phyloP scores from a whole-genome alignment of 1,140 invertebrate genomes.

The Pteromalus puparum region DNA sequence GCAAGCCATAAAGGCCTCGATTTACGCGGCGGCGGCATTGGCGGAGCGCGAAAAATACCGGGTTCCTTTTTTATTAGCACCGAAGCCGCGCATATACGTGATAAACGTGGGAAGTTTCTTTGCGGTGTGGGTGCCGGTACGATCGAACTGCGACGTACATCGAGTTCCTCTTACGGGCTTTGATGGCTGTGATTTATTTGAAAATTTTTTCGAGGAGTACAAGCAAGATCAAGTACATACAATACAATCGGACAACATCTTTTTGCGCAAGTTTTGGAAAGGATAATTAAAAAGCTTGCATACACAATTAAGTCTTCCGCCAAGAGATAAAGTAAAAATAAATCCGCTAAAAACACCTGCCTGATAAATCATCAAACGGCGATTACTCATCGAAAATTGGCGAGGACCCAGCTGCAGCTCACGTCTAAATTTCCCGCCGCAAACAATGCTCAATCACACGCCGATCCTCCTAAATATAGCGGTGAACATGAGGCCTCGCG shows the following conservation, averaged over 20 bases:
- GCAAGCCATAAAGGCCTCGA: conserved; percentile 58
- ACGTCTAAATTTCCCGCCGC: background rate
- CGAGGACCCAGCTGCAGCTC: background rate
- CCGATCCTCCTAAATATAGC: conserved; percentile 15
- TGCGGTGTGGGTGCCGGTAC: background rate
- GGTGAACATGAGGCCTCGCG: background rate
- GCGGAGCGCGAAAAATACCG: conserved; percentile 43
- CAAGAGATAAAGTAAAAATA: background rate
- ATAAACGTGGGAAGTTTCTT: conserved; percentile 19
- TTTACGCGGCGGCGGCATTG: conserved; percentile 53
- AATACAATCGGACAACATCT: too few relatives aligned
- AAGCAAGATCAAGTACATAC: too few relatives aligned
- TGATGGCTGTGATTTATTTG: conserved; percentile 20
- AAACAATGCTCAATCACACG: background rate
- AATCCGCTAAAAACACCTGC: background rate
- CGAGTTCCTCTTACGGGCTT: background rate
- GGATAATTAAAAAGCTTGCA: too few relatives aligned
- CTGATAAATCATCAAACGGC: background rate
- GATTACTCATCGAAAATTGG: background rate
- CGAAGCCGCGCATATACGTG: background rate
- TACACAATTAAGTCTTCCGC: too few relatives aligned
- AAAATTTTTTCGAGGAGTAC: too few relatives aligned
- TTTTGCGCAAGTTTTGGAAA: too few relatives aligned
- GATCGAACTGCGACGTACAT: background rate
- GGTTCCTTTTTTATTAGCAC: conserved; percentile 29